Evolutionary conservation across 2,113 vertebrate species (phyloP), one percentile per base, ranked within the genome.

Genomic region (Tyrannus savana): DNA sequence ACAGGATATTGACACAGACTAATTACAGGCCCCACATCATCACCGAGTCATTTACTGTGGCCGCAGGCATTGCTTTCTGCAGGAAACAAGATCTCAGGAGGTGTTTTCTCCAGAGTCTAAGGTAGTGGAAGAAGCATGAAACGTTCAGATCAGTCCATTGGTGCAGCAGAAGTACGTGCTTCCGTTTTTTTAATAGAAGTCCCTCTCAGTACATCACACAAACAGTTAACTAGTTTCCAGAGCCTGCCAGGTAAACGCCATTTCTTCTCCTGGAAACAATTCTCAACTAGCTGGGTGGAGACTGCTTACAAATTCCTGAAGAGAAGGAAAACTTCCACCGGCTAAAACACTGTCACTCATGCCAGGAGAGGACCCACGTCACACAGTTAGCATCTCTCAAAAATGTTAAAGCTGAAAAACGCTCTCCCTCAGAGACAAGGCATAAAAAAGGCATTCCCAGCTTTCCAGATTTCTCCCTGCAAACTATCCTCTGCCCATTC

Each of bases 281-380:
- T 92, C 90, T 94, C 50, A 79, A 18, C 89, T 91, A 80, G 37
- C 83, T 85, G 89, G 93, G 93, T 77, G 80, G 71, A 87, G 94
- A 81, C 92, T 88, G 78, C 82, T 95, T 73, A 94, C 82, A 92
- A 91, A 95, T 91, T 97, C 97, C 96, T 95, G 67, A 95, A 92
- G 92, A 83, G 72, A 82, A 93, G 84, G 63, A 87, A 91, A 90
- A 75, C 59, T 87, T 94, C 89, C 93, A 79, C 35, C 67, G 80
- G 58, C 49, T 79, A 77, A 50, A 92, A 83, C 41, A 33, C 63
- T 8, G 1, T 35, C 71, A 39, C 76, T 75, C 35, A 13, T 6
- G 64, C 83, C 82, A 92, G 82, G 44, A 88, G 60, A 77, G 49
- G 41, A 69, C 58, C 17, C 79, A 87, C 6, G 7, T 63, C 75